Evolutionary conservation across 1,140 invertebrate genomes (phyloP).

Genomic region (Plutomurus gul): DNA sequence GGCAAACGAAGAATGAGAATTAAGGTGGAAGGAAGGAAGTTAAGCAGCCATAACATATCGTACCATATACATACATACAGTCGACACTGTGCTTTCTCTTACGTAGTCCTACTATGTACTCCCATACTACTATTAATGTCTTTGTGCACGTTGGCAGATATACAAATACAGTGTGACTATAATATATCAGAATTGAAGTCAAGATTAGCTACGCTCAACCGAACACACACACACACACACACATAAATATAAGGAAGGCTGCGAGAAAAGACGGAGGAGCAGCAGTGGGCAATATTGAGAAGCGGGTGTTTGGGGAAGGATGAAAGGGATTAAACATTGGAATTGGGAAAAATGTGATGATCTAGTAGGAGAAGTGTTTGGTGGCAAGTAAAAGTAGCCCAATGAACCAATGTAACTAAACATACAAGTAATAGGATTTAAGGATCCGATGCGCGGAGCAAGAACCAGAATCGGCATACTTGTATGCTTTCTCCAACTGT

Average conservation of each 20-base stretch:
- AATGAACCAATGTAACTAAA: slow-evolving; percentile 6
- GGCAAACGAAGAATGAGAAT: slow-evolving; percentile 12
- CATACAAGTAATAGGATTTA: background rate
- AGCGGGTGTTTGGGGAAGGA: slow-evolving; percentile 14
- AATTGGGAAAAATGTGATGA: slow-evolving; percentile 25
- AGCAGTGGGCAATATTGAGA: slow-evolving; percentile 28
- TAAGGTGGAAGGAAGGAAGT: slow-evolving; percentile 27
- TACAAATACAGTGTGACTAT: too few species aligned
- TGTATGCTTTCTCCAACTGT: background rate
- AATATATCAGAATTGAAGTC: too few species aligned
- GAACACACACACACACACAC: too few species aligned
- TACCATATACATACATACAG: background rate
- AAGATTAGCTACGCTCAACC: too few species aligned
- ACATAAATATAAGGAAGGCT: background rate
- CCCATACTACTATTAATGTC: too few species aligned
- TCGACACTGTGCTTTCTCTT: too few species aligned
- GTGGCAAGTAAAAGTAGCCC: background rate
- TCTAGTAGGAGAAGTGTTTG: background rate
- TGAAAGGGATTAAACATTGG: slow-evolving; percentile 24
- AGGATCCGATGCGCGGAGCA: background rate
- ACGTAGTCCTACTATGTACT: too few species aligned
- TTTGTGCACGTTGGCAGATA: too few species aligned
- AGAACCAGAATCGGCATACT: background rate
- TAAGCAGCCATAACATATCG: background rate
- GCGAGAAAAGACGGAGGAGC: background rate